A percentile compares a stretch with the other conserved stretches of the same genome.
Evolutionary conservation across 2,113 vertebrate genomes (phyloP).

Genomic region (Bungarus multicinctus): DNA sequence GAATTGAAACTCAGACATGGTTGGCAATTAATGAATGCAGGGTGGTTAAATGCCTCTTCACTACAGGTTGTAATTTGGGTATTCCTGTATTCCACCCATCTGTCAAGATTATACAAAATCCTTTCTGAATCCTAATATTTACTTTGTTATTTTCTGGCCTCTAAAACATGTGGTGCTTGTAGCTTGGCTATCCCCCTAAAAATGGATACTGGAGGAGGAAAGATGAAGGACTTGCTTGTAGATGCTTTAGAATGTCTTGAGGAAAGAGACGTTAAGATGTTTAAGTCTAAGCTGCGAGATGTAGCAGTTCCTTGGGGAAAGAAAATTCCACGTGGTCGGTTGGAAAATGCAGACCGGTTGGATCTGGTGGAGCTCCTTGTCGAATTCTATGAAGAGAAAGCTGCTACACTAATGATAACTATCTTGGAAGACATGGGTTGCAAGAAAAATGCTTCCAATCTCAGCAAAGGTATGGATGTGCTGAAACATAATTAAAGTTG

Average conservation of each 20-base stretch:
- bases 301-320: not conserved
- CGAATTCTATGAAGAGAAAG: slow-evolving; percentile 10
- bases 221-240: not conserved
- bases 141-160: not conserved
- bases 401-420: not conserved
- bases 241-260: slow-evolving; percentile 14
- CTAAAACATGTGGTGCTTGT: not conserved
- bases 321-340: slow-evolving; percentile 16
- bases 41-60: not conserved
- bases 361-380: not conserved
- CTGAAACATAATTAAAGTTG: not conserved
- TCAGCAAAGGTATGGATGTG: slow-evolving; percentile 16
- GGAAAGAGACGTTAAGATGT: not conserved
- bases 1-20: not conserved
- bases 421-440: slow-evolving; percentile 27
- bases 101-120: not conserved
- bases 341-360: not conserved
- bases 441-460: slow-evolving; percentile 16
- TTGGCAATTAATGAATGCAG: not conserved
- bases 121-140: not conserved
- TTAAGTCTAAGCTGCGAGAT: slow-evolving; percentile 7
- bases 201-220: not conserved
- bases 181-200: not conserved
- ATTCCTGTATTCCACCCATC: not conserved
- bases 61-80: not conserved